Conservation (phyloP, 2,888 invertebrate genomes). For the Cosmorhoe ocellata region DNA sequence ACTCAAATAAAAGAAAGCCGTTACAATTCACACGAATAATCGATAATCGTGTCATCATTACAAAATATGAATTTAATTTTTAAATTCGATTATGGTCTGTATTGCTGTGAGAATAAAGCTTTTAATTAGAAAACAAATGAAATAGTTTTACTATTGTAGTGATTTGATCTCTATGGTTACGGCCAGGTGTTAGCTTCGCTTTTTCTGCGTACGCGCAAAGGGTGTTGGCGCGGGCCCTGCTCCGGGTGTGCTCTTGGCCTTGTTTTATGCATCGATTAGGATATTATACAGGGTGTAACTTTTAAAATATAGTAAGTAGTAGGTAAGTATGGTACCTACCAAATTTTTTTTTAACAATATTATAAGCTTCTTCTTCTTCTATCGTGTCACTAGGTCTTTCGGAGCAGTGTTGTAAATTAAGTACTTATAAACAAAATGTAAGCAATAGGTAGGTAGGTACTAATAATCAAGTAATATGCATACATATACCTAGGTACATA, state of each 20-base stretch:
- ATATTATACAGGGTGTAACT: constrained; percentile 55
- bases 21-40: constrained; percentile 58
- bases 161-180: constrained; percentile 81
- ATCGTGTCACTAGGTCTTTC: too few relatives aligned
- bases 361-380: too few relatives aligned
- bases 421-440: too few relatives aligned
- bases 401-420: too few relatives aligned
- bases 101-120: constrained; percentile 19
- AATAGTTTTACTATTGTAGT: constrained; percentile 48
- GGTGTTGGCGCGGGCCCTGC: constrained; percentile 50
- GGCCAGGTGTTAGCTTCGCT: constrained; percentile 68
- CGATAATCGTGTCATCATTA: constrained; percentile 49
- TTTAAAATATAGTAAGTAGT: constrained; percentile 12
- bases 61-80: constrained; percentile 28
- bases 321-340: too few relatives aligned
- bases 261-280: constrained; percentile 36
- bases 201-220: constrained; percentile 52
- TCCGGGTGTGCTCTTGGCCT: constrained; percentile 34
- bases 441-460: too few relatives aligned
- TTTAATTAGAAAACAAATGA: background rate
- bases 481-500: too few relatives aligned
- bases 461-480: too few relatives aligned
- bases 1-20: constrained; percentile 58
- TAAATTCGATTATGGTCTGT: constrained; percentile 26
- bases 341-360: too few relatives aligned